A percentile compares a stretch with the other conserved stretches of the same genome.
Evolutionary conservation across 2,888 invertebrate genomes (phyloP).

Genomic region (Stramonita haemastoma): DNA sequence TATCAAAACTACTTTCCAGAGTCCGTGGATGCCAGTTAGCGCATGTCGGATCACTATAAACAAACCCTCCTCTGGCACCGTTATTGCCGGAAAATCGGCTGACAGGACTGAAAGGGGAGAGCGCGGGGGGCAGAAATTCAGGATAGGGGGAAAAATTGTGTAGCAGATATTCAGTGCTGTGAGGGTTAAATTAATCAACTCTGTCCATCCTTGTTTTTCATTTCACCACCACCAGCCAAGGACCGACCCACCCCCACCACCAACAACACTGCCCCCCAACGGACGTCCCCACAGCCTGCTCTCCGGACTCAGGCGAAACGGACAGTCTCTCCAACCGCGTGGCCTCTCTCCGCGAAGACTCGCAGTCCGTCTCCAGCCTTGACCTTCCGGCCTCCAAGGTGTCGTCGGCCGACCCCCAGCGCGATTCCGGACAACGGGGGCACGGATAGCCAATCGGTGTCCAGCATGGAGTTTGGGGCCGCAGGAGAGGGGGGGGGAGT

Average conservation of each 20-base stretch:
- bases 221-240: background rate
- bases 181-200: too few relatives aligned
- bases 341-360: constrained; percentile 60
- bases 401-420: constrained; percentile 33
- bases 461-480: constrained; percentile 64
- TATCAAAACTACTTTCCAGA: too few relatives aligned
- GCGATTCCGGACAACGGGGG: constrained; percentile 48
- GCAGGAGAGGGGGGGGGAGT: constrained; percentile 23
- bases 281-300: constrained; percentile 35
- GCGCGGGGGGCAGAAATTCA: too few relatives aligned
- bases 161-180: too few relatives aligned
- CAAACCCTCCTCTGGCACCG: too few relatives aligned
- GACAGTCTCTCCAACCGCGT: constrained; percentile 44
- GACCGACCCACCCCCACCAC: background rate
- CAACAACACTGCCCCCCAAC: background rate
- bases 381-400: constrained; percentile 61
- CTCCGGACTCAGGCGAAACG: constrained; percentile 42
- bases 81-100: too few relatives aligned
- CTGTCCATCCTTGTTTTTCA: too few relatives aligned
- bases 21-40: too few relatives aligned
- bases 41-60: too few relatives aligned
- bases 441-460: constrained; percentile 63
- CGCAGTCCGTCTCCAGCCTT: constrained; percentile 73
- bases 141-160: too few relatives aligned
- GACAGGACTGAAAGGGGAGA: too few relatives aligned